Conservation (phyloP, 2,888 invertebrate species). For the Caradrina kadenii region DNA sequence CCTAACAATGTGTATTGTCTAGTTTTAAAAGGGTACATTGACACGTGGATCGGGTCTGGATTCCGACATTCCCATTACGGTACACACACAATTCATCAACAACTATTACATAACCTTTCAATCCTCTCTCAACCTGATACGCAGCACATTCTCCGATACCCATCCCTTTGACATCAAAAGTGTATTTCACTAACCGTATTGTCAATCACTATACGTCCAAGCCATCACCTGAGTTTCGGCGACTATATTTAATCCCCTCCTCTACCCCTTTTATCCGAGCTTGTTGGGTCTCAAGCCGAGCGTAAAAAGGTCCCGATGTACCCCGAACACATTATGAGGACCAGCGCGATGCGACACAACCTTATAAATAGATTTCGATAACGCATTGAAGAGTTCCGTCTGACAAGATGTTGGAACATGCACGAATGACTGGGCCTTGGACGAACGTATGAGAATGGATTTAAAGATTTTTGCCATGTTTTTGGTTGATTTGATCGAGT, state of each 20-base stretch:
- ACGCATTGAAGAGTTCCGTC: slow-evolving; percentile 58
- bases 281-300: slow-evolving; percentile 78
- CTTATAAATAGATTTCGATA: slow-evolving; percentile 66
- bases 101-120: not conserved
- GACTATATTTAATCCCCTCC: slow-evolving; percentile 66
- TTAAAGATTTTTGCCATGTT: slow-evolving; percentile 29
- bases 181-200: slow-evolving; percentile 62
- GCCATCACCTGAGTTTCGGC: slow-evolving; percentile 66
- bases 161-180: slow-evolving; percentile 50
- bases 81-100: not conserved
- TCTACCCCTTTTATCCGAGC: slow-evolving; percentile 62
- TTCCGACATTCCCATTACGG: too few species aligned
- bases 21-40: not conserved
- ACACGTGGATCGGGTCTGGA: not conserved
- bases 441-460: slow-evolving; percentile 46
- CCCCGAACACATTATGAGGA: slow-evolving; percentile 64
- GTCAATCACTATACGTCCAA: slow-evolving; percentile 58
- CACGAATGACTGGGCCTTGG: slow-evolving; percentile 37
- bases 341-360: slow-evolving; percentile 61
- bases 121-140: slow-evolving; percentile 16
- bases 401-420: slow-evolving; percentile 50
- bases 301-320: slow-evolving; percentile 78
- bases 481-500: slow-evolving; percentile 49
- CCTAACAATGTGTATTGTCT: not conserved
- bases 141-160: slow-evolving; percentile 2